Base-by-base conservation (phyloP, 2,113 vertebrate genomes). In the Triplophysa dalaica region DNA sequence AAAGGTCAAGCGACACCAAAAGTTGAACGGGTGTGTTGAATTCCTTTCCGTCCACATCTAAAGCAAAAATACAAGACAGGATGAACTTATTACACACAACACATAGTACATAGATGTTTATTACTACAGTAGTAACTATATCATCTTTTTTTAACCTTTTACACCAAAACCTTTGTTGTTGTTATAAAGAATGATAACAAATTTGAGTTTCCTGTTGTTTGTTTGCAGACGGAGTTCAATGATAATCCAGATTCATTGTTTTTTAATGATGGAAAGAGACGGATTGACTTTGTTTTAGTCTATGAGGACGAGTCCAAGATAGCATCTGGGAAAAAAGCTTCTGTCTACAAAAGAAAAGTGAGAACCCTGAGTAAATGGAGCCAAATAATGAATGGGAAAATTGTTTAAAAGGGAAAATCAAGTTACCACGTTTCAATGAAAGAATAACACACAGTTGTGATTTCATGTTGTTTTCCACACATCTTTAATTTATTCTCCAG, bases 301-400 rank as follows among this genome's bases (percentile, higher is more conserved):
- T 98, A 98, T 72, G 96, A 98, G 86, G 95, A 98, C 85, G 96
- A 98, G 86, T 92, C 88, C 7, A 94, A 87, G 85, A 95, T 94
- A 85, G 92, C 92, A 0, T 90, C 85, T 84, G 93, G 92, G 24
- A 97, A 95, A 88, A 94, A 89, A 48, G 90, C 88, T 61, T 61
- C 72, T 0, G 87, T 83, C 84, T 90, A 90, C 82, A 91, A 92
- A 24, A 93, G 91, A 69, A 95, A 90, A 90, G 97, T 96, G 85
- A 86, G 86, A 50, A 8, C 17, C 16, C 7, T 1, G 33, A 38
- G 33, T 38, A 38, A 38, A 38, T 38, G 33, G 33, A 38, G 33
- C 33, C 33, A 7, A 12, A 45, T 45, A 45, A 12, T 45, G 2
- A 45, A 38, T 38, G 33, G 33, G 33, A 11, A 8, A 43, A 11